These are phyloP conservation scores for Burhinus bistriatus DNA, from an alignment of 2,113 vertebrate species.

Conservation along the genomic window DNA sequence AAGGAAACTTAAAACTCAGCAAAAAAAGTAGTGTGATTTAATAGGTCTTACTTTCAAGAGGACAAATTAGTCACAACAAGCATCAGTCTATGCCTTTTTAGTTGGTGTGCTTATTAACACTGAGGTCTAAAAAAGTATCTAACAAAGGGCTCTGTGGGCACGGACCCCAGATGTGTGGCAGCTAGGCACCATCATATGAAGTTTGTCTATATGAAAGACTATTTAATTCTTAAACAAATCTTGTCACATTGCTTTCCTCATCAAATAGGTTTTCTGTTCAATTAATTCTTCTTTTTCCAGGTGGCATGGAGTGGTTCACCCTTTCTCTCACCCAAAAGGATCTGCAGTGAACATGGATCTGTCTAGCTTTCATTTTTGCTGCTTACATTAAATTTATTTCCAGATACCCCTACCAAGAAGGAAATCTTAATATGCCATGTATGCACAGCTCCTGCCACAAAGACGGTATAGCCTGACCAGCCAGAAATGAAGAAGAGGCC, in stretches of 20 bases:
- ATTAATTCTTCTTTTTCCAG: background rate
- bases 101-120: background rate
- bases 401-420: background rate
- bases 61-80: background rate
- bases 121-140: background rate
- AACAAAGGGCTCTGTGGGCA: background rate
- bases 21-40: background rate
- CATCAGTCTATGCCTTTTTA: background rate
- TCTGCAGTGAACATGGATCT: background rate
- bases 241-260: background rate
- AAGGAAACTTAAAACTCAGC: background rate
- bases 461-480: background rate
- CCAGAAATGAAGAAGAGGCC: background rate
- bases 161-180: background rate
- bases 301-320: background rate
- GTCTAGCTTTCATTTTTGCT: background rate
- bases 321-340: background rate
- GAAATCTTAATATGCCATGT: background rate
- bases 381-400: background rate
- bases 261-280: background rate
- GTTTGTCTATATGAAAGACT: background rate
- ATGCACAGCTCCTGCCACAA: background rate
- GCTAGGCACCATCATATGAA: background rate
- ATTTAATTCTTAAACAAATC: background rate
- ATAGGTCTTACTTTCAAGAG: background rate